These are phyloP conservation scores for Amiota communis DNA, from an alignment of 2,888 invertebrate species.

Conservation along the genomic window DNA sequence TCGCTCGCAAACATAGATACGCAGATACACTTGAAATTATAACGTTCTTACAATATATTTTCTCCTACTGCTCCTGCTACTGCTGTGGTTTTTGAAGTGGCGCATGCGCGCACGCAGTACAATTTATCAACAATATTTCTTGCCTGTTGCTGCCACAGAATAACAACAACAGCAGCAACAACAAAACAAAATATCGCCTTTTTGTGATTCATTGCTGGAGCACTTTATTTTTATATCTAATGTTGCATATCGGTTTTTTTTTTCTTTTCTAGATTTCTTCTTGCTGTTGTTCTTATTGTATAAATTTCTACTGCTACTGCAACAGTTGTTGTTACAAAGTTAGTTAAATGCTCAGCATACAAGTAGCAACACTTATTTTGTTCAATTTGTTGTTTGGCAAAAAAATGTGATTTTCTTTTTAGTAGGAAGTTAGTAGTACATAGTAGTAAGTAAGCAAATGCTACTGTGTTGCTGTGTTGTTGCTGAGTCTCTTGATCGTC, in stretches of 20 bases:
- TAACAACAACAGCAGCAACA: conserved; percentile 2
- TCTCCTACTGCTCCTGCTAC: conserved; percentile 10
- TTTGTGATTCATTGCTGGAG: conserved; percentile 12
- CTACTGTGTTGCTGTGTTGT: conserved; percentile 7
- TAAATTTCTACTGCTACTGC: not conserved
- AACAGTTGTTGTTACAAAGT: not conserved
- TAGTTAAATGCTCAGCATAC: too few species aligned
- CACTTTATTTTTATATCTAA: conserved; percentile 7
- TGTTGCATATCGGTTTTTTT: conserved; percentile 6
- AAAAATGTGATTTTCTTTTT: too few species aligned
- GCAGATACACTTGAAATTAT: conserved; percentile 10
- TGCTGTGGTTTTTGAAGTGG: conserved; percentile 36
- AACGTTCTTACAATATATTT: conserved; percentile 7
- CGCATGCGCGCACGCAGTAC: conserved; percentile 20
- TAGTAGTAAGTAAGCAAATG: conserved; percentile 14
- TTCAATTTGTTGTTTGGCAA: conserved; percentile 1
- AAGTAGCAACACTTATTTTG: conserved; percentile 11
- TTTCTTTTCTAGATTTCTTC: not conserved
- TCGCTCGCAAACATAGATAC: not conserved
- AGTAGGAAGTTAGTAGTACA: conserved; percentile 10
- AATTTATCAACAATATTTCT: conserved; percentile 13
- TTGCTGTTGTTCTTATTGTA: conserved; percentile 5
- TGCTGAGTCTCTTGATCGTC: not conserved
- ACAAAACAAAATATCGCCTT: conserved; percentile 9
- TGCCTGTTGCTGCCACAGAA: not conserved